Conservation (phyloP, 1,140 invertebrate genomes). For the Sipha flava region DNA sequence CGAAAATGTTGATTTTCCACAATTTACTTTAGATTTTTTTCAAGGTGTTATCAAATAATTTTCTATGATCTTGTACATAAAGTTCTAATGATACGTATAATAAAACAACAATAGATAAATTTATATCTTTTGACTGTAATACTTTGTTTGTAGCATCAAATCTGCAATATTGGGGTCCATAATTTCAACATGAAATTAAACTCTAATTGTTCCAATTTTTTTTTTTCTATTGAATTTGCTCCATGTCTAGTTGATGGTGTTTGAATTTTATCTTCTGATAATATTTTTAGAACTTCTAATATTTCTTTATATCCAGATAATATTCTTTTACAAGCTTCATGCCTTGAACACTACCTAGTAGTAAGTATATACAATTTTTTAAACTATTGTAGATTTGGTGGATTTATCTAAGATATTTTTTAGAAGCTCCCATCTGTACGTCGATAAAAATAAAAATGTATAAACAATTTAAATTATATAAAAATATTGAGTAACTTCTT, state of each 20-base stretch:
- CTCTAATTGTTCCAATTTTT: slow-evolving; percentile 29
- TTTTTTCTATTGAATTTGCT: slow-evolving; percentile 9
- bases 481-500: background rate
- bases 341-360: slow-evolving; percentile 34
- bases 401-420: no score
- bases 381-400: background rate
- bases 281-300: background rate
- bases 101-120: background rate
- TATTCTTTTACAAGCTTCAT: slow-evolving; percentile 29
- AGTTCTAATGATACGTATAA: background rate
- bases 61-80: slow-evolving; percentile 9
- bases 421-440: slow-evolving; percentile 36
- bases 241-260: slow-evolving; percentile 5
- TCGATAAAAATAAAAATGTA: slow-evolving; percentile 38
- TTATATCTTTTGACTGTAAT: background rate
- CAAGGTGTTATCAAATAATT: background rate
- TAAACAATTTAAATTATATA: slow-evolving; percentile 35
- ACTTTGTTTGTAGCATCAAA: slow-evolving; percentile 17
- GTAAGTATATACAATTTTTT: background rate
- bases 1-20: background rate
- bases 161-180: slow-evolving; percentile 30
- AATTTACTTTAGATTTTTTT: background rate
- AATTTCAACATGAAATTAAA: slow-evolving; percentile 19
- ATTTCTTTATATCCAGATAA: background rate
- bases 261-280: slow-evolving; percentile 14